Conservation (phyloP, 2,888 invertebrate species). For the Pterostichus madidus region DNA sequence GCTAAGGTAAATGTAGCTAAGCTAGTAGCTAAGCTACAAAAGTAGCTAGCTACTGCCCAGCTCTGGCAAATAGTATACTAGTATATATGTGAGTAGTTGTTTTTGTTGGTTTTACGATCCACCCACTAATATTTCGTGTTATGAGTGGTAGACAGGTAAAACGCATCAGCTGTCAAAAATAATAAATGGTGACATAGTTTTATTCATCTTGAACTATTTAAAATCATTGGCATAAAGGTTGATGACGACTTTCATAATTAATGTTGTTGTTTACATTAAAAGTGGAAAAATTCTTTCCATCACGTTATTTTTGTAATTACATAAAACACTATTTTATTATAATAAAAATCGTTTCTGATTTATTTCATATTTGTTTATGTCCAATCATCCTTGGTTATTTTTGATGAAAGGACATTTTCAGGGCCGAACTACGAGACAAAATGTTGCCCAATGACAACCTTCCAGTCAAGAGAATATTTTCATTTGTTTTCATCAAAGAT, state of each 20-base stretch:
- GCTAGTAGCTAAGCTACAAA: no score
- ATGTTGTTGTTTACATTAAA: constrained; percentile 45
- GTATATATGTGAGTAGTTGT: no score
- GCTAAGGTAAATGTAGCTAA: no score
- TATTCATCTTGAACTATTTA: constrained; percentile 47
- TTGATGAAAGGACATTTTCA: constrained; percentile 14
- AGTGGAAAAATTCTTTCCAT: constrained; percentile 32
- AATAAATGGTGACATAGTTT: constrained; percentile 26
- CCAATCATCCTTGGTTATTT: constrained; percentile 60
- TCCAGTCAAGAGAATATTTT: neutral
- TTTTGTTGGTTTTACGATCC: constrained; percentile 1
- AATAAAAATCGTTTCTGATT: constrained; percentile 47
- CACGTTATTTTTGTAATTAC: constrained; percentile 28
- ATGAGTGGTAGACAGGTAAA: constrained; percentile 17
- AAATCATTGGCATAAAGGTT: constrained; percentile 41
- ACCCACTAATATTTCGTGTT: constrained; percentile 6
- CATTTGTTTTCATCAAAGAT: neutral
- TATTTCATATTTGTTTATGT: constrained; percentile 58
- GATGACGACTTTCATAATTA: constrained; percentile 45
- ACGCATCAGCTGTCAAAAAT: constrained; percentile 27
- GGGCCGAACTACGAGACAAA: constrained; percentile 4
- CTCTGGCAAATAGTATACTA: no score
- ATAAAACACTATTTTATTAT: constrained; percentile 39
- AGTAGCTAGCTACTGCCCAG: no score
- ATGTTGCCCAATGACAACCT: neutral